Base-by-base conservation (phyloP, 2,888 invertebrate genomes). In the Stenotaenia linearis region DNA sequence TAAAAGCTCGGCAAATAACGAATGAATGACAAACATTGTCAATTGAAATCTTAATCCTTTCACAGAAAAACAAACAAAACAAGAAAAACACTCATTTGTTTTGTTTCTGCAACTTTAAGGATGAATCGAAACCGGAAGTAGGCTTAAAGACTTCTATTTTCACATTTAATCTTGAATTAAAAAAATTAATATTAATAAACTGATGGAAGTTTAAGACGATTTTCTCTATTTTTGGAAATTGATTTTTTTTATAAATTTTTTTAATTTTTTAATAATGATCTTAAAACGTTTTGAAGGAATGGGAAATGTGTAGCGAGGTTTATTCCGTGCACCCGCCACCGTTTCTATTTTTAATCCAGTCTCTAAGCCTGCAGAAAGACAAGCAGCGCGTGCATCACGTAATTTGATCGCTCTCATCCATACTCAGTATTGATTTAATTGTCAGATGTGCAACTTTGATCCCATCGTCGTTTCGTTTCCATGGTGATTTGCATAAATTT, bases 341-440 rank as follows among this genome's bases (percentile, higher is more conserved):
- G 25, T 28, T 69, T 69, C 69, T 69, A 69, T 69, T 69, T 56
- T 69, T 69, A 69, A 69, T 69, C 69, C 69, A 23, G 69, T 69
- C 69, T 28, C 69, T 69, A 69, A 69, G 69, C 69, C 69, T 28
- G 3, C 25, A 23, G 69, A 69, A 69, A 69, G 69, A 69, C 69
- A 69, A 69, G 69, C 69, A 69, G 69, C 69, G 69, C 69, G 69
- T 69, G 69, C 69, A 61, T 69, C 69, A 69, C 69, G 28, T 69
- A 69, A 69, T 69, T 69, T 69, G 69, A 69, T 69, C 69, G 69
- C 69, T 69, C 69, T 69, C 69, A 25, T 69, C 69, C 69, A 69
- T 69, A 69, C 69, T 69, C 69, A 28, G 69, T 69, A 69, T 69
- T 69, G 69, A 69, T 69, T 69, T 69, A 69, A 69, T 69, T 69